A percentile compares a stretch with the other conserved stretches of the same genome.
Conservation (phyloP, 2,113 vertebrate genomes). For the Macroglossus sobrinus region DNA sequence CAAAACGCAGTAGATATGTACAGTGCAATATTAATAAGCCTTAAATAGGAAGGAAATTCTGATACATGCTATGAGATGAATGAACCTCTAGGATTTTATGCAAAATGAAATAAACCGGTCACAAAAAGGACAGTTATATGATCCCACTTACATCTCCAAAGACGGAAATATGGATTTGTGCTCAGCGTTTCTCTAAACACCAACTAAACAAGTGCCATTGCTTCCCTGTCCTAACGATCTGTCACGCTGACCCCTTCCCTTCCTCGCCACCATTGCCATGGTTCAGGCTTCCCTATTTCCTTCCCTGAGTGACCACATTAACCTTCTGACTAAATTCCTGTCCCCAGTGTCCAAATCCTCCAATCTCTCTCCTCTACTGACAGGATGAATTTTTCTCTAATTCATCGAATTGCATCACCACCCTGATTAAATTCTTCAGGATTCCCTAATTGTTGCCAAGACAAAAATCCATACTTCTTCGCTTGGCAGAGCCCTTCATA, state of each 20-base stretch:
- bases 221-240: neutral
- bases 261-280: neutral
- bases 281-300: no score
- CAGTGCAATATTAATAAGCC: neutral
- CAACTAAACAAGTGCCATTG: neutral
- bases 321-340: neutral
- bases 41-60: neutral
- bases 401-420: neutral
- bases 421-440: neutral
- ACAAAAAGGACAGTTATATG: neutral
- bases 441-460: neutral
- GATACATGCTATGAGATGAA: neutral
- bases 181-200: neutral
- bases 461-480: neutral
- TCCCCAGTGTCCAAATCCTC: neutral
- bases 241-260: neutral
- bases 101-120: neutral
- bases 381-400: neutral
- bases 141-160: neutral
- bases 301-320: no score
- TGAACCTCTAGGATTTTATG: neutral
- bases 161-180: neutral
- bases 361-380: neutral
- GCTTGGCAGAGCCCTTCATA: neutral
- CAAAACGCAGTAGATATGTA: neutral